Evolutionary conservation across 2,113 vertebrate species (phyloP).

Genomic region (Xiphophorus maculatus): DNA sequence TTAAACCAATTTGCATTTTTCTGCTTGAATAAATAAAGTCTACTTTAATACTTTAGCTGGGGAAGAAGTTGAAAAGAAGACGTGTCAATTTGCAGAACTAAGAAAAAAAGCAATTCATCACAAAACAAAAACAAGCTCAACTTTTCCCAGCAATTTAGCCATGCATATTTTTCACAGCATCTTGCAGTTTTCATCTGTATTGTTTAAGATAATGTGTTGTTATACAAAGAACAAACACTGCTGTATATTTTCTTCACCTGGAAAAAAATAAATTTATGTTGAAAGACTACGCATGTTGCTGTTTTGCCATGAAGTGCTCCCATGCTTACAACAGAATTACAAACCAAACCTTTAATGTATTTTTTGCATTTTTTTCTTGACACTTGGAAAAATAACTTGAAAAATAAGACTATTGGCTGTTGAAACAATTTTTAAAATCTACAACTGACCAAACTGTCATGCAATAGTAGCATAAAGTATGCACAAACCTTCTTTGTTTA

Average conservation of each 20-base stretch:
- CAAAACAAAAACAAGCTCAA: neutral
- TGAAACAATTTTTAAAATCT: neutral
- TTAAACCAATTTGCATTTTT: slow-evolving; percentile 38
- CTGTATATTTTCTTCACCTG: neutral
- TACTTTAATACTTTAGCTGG: neutral
- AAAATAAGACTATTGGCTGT: neutral
- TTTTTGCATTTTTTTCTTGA: neutral
- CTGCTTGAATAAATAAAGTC: slow-evolving; percentile 34
- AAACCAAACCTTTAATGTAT: neutral
- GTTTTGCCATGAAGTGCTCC: neutral
- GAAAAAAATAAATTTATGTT: neutral
- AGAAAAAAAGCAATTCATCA: neutral
- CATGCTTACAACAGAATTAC: neutral
- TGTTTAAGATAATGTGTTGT: neutral
- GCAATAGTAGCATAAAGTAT: too few species aligned
- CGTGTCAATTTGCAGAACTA: neutral
- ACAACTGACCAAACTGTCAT: too few species aligned
- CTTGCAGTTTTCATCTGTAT: neutral
- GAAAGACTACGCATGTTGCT: neutral
- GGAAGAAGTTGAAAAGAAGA: slow-evolving; percentile 3
- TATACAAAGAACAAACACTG: neutral
- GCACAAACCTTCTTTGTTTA: too few species aligned
- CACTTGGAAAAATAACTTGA: neutral
- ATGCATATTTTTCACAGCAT: neutral
- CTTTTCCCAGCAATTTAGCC: neutral